These are phyloP conservation scores for Ceraclea dissimilis DNA, from an alignment of 2,888 invertebrate genomes.

Conservation along the genomic window DNA sequence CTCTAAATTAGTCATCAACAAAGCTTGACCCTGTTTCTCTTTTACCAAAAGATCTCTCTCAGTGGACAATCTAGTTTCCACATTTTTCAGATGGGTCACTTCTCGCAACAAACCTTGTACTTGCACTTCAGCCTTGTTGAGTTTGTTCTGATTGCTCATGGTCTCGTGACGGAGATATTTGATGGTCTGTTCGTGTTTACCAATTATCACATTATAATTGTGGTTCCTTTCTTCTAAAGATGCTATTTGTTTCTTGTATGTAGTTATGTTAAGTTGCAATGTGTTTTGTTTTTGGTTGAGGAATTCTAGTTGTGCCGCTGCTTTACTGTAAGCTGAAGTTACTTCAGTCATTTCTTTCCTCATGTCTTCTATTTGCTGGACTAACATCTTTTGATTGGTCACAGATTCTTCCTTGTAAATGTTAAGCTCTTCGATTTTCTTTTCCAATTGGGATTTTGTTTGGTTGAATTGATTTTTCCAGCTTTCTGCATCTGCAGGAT, in stretches of 20 bases:
- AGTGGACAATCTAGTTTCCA: constrained; percentile 66
- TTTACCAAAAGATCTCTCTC: constrained; percentile 74
- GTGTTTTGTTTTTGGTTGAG: constrained; percentile 77
- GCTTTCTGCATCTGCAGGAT: constrained; percentile 30
- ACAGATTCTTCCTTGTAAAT: constrained; percentile 78
- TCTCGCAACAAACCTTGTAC: constrained; percentile 69
- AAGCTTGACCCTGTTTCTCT: constrained; percentile 70
- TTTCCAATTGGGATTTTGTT: constrained; percentile 58
- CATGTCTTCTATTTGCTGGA: constrained; percentile 76
- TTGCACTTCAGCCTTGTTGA: constrained; percentile 70
- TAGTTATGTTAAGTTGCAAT: constrained; percentile 61
- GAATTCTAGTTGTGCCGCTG: constrained; percentile 75
- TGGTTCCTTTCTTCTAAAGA: constrained; percentile 81
- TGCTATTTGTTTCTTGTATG: constrained; percentile 80
- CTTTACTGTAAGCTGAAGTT: constrained; percentile 70
- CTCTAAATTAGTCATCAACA: constrained; percentile 79
- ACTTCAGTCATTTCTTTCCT: constrained; percentile 67
- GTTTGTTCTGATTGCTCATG: constrained; percentile 62
- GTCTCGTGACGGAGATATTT: constrained; percentile 72
- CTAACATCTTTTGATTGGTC: constrained; percentile 73
- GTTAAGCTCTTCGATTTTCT: constrained; percentile 73
- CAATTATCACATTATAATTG: constrained; percentile 69
- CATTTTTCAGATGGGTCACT: constrained; percentile 66
- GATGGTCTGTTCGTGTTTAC: constrained; percentile 80
- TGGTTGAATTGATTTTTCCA: constrained; percentile 49